These are phyloP conservation scores for Meteorus sp. DNA, from an alignment of 1,140 invertebrate genomes.

Conservation along the genomic window DNA sequence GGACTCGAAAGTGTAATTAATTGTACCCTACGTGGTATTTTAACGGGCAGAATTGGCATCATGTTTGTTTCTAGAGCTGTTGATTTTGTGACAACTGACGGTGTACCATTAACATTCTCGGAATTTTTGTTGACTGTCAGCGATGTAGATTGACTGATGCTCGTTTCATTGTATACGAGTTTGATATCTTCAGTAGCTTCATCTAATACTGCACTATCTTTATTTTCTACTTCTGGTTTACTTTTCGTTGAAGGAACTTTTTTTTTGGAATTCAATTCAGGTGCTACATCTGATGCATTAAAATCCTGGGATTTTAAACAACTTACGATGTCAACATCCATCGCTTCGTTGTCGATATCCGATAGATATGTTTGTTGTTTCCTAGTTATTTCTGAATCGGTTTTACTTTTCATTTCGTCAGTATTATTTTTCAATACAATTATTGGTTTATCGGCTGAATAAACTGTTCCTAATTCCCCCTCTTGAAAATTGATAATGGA, in stretches of 20 bases:
- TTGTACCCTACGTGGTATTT: conserved; percentile 68
- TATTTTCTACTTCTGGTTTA: conserved; percentile 15
- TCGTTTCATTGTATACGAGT: conserved; percentile 66
- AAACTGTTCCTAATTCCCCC: conserved; percentile 79
- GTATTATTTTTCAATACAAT: conserved; percentile 19
- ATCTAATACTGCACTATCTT: conserved; percentile 26
- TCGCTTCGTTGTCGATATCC: conserved; percentile 48
- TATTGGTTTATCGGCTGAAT: conserved; percentile 41
- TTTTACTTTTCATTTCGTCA: not conserved
- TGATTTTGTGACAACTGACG: conserved; percentile 33
- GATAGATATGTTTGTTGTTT: conserved; percentile 26
- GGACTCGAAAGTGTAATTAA: conserved; percentile 76
- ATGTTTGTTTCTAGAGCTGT: conserved; percentile 42
- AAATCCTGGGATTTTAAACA: too few species aligned
- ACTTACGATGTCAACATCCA: conserved; percentile 53
- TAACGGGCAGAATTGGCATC: conserved; percentile 44
- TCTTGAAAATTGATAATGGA: conserved; percentile 84
- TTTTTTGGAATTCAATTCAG: too few species aligned
- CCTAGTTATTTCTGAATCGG: conserved; percentile 34
- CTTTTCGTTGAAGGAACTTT: conserved; percentile 25
- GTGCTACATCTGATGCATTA: too few species aligned
- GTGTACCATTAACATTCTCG: conserved; percentile 24
- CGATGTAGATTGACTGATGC: conserved; percentile 17
- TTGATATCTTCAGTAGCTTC: conserved; percentile 67
- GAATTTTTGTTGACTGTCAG: conserved; percentile 22